phyloP scores from a whole-genome alignment of 2,888 invertebrate genomes.

The Caenorhabditis doughertyi region DNA sequence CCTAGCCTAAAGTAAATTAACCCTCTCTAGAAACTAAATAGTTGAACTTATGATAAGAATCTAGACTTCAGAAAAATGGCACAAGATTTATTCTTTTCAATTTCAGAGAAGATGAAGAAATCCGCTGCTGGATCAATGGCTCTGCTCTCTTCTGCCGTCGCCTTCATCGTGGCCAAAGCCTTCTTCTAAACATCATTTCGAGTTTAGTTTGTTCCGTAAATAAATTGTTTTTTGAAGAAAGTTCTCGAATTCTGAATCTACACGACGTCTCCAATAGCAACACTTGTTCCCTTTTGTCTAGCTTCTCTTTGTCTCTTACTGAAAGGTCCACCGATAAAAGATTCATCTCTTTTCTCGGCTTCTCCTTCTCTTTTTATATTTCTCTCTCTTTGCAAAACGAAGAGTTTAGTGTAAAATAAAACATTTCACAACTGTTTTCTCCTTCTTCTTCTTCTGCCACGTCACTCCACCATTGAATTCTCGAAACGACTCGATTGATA shows the following conservation, averaged over 20 bases:
- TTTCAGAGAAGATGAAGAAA: conserved; percentile 35
- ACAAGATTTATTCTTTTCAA: neutral
- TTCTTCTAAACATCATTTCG: conserved; percentile 4
- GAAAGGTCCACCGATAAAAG: conserved; percentile 10
- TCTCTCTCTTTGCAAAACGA: conserved; percentile 25
- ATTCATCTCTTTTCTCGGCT: conserved; percentile 23
- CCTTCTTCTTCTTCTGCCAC: conserved; percentile 13
- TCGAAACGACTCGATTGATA: conserved; percentile 20
- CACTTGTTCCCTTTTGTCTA: conserved; percentile 32
- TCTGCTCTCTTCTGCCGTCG: conserved; percentile 46
- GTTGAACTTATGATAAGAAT: too few relatives aligned
- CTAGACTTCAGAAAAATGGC: too few relatives aligned
- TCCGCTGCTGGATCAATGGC: conserved; percentile 11
- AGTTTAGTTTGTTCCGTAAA: neutral
- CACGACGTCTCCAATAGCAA: conserved; percentile 55
- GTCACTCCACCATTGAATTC: conserved; percentile 22
- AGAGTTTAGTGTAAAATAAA: neutral
- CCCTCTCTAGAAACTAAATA: too few relatives aligned
- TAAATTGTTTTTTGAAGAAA: conserved; percentile 11
- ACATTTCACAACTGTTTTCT: conserved; percentile 37
- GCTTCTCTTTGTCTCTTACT: conserved; percentile 1
- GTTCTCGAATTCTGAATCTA: conserved; percentile 14
- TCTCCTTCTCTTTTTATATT: conserved; percentile 19
- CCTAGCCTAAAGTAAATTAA: neutral
- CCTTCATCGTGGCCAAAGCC: conserved; percentile 31